Evolutionary conservation across 2,888 invertebrate species (phyloP).

Genomic region (Cremastinae sp.): DNA sequence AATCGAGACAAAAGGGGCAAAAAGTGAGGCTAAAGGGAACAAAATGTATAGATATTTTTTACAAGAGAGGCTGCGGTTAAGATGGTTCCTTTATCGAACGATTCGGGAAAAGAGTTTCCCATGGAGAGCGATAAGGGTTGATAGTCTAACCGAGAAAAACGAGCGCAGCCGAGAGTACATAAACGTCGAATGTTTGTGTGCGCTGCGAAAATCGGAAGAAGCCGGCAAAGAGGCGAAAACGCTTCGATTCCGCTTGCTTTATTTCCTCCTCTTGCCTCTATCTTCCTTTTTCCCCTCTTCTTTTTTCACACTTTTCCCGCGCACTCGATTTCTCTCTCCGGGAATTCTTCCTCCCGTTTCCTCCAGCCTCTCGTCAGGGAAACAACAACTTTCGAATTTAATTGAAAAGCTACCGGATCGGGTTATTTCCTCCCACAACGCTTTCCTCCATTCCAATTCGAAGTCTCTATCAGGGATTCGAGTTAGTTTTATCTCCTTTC

Average conservation of each 20-base stretch:
- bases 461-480: constrained; percentile 59
- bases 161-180: constrained; percentile 31
- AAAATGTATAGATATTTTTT: constrained; percentile 42
- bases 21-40: constrained; percentile 1
- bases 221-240: constrained; percentile 21
- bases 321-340: constrained; percentile 26
- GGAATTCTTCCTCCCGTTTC: constrained; percentile 28
- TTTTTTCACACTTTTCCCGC: constrained; percentile 20
- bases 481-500: constrained; percentile 62
- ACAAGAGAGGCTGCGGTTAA: constrained; percentile 61
- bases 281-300: constrained; percentile 26
- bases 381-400: constrained; percentile 70
- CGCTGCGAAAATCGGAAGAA: constrained; percentile 28
- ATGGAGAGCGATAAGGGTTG: constrained; percentile 73
- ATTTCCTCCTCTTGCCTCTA: constrained; percentile 48
- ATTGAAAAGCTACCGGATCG: constrained; percentile 69
- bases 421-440: constrained; percentile 6
- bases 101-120: constrained; percentile 76
- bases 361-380: constrained; percentile 34
- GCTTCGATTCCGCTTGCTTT: constrained; percentile 54
- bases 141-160: constrained; percentile 66
- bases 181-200: constrained; percentile 28
- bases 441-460: constrained; percentile 12
- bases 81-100: constrained; percentile 76
- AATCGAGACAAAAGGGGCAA: constrained; percentile 67